Conservation (phyloP, 2,797 vertebrate species). For the Neomorphus geoffroyi region DNA sequence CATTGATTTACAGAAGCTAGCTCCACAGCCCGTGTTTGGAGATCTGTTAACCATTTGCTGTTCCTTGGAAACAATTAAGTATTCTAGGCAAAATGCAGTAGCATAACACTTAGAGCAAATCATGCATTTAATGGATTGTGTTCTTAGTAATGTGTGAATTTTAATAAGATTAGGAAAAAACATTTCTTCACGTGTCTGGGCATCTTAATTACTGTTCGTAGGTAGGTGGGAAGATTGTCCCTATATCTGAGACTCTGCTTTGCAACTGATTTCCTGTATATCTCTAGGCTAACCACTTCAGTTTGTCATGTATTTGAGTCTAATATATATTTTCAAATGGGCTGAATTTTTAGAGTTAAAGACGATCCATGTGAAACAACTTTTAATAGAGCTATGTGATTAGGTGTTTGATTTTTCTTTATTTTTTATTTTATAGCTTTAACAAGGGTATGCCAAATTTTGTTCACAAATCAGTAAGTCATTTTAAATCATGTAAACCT, state of each 20-base stretch:
- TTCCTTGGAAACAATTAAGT: background rate
- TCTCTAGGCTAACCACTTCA: background rate
- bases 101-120: background rate
- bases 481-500: background rate
- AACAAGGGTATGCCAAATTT: background rate
- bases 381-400: background rate
- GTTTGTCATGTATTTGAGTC: background rate
- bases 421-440: background rate
- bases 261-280: background rate
- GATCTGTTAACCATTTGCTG: conserved; percentile 17
- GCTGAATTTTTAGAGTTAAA: background rate
- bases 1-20: background rate
- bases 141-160: background rate
- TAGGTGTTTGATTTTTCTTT: background rate
- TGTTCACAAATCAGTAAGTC: background rate
- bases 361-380: background rate
- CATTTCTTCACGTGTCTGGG: background rate
- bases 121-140: background rate
- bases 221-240: background rate
- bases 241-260: background rate
- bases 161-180: conserved; percentile 10
- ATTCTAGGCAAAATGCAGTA: background rate
- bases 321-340: background rate
- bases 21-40: background rate
- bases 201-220: conserved; percentile 20